phyloP scores from a whole-genome alignment of 2,888 invertebrate genomes.

The Byasa hedistus region DNA sequence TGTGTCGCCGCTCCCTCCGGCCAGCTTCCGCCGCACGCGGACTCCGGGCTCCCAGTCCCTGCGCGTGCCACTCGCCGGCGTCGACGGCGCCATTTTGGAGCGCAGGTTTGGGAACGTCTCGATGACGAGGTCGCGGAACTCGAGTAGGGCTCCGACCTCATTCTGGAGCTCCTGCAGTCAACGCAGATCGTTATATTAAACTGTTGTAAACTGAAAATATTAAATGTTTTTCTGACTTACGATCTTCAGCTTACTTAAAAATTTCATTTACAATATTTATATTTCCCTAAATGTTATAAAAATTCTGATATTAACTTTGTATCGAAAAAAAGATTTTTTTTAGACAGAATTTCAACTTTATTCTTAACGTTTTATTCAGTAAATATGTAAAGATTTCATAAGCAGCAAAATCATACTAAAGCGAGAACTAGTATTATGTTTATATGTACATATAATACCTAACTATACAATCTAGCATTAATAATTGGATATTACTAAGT shows the following conservation, averaged over 20 bases:
- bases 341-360: too few relatives aligned
- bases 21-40: constrained; percentile 84
- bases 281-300: too few relatives aligned
- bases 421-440: too few relatives aligned
- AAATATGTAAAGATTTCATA: too few relatives aligned
- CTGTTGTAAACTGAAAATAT: neutral
- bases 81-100: constrained; percentile 88
- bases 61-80: constrained; percentile 71
- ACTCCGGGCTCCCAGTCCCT: constrained; percentile 91
- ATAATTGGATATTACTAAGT: neutral
- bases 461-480: neutral
- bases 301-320: too few relatives aligned
- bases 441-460: too few relatives aligned
- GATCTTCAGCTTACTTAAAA: too few relatives aligned
- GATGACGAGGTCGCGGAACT: constrained; percentile 96
- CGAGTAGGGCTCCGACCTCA: constrained; percentile 94
- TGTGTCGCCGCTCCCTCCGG: constrained; percentile 68
- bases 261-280: too few relatives aligned
- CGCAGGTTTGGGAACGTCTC: constrained; percentile 95
- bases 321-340: too few relatives aligned
- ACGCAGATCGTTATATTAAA: neutral
- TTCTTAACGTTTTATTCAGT: too few relatives aligned
- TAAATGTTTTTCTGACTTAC: too few relatives aligned
- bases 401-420: too few relatives aligned
- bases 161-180: constrained; percentile 88